phyloP scores from a whole-genome alignment of 1,140 invertebrate genomes.

The Marisa cornuarietis region DNA sequence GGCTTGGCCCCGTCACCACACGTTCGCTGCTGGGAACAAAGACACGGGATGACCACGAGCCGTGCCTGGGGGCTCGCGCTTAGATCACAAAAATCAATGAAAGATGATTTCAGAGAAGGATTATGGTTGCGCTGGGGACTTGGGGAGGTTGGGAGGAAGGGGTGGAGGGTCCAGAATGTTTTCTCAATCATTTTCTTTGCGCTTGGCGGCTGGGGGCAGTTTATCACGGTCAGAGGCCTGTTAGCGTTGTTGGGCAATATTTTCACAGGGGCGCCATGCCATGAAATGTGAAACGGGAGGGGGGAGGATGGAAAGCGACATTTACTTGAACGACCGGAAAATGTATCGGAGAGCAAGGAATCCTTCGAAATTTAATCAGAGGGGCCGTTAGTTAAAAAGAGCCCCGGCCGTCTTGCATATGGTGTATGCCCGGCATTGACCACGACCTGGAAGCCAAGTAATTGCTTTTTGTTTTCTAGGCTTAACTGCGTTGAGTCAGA shows the following conservation, averaged over 20 bases:
- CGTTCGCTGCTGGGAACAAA: conserved; percentile 7
- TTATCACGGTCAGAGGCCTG: conserved; percentile 2
- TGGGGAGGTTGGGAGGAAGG: background rate
- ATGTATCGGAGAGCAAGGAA: conserved; percentile 3
- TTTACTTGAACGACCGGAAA: background rate
- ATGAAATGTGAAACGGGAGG: background rate
- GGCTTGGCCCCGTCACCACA: background rate
- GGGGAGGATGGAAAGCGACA: background rate
- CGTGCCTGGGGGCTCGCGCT: background rate
- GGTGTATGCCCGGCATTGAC: too few species aligned
- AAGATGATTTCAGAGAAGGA: conserved; percentile 4
- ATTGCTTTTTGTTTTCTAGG: too few species aligned
- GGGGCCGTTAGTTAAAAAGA: too few species aligned
- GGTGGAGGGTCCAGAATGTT: background rate
- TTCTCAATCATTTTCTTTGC: conserved; percentile 10
- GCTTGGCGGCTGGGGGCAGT: background rate
- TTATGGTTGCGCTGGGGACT: background rate
- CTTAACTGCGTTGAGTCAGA: too few species aligned
- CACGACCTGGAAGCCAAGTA: too few species aligned
- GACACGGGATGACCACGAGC: background rate
- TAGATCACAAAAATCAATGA: conserved; percentile 21
- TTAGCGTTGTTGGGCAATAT: conserved; percentile 4
- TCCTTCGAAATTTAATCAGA: too few species aligned
- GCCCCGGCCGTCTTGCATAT: too few species aligned
- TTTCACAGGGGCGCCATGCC: background rate